A percentile compares a stretch with the other conserved stretches of the same genome.
Conservation (phyloP, 2,888 invertebrate genomes). For the Dioctria rufipes region DNA sequence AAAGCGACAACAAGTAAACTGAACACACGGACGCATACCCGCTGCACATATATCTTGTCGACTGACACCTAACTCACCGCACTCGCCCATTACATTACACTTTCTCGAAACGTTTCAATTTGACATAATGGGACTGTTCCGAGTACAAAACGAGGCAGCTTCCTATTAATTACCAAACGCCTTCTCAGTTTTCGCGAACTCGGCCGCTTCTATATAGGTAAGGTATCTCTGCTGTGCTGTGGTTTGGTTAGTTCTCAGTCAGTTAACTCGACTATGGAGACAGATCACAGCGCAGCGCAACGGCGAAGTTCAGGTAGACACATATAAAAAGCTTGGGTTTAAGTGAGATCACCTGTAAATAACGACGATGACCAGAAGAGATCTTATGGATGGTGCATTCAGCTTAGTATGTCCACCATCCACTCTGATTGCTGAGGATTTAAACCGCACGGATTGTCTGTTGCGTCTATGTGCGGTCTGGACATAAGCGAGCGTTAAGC, state of each 20-base stretch:
- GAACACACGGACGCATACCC: conserved; percentile 41
- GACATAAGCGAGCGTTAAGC: conserved; percentile 37
- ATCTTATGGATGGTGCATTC: not conserved
- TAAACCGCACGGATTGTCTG: not conserved
- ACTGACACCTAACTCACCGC: conserved; percentile 42
- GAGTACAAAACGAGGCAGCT: conserved; percentile 48
- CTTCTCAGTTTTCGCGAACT: conserved; percentile 46
- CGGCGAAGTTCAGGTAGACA: too few species aligned
- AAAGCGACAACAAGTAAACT: conserved; percentile 37
- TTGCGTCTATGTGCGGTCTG: conserved; percentile 4
- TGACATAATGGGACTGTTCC: conserved; percentile 52
- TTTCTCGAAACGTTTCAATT: conserved; percentile 49
- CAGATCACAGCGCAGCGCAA: not conserved
- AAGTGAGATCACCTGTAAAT: conserved; percentile 39
- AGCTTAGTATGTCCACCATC: not conserved
- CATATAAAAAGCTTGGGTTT: conserved; percentile 21
- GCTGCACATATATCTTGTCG: conserved; percentile 40
- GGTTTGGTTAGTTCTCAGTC: not conserved
- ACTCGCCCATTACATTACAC: conserved; percentile 44
- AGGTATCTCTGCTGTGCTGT: not conserved
- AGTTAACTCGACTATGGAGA: conserved; percentile 5
- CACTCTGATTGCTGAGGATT: not conserved
- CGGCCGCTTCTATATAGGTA: not conserved
- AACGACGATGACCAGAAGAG: not conserved
- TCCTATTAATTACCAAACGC: conserved; percentile 52